Percentiles rank a stretch among this genome's conserved stretches.
Evolutionary conservation across 2,888 invertebrate species (phyloP).

Genomic region (Epistrophe eligans): DNA sequence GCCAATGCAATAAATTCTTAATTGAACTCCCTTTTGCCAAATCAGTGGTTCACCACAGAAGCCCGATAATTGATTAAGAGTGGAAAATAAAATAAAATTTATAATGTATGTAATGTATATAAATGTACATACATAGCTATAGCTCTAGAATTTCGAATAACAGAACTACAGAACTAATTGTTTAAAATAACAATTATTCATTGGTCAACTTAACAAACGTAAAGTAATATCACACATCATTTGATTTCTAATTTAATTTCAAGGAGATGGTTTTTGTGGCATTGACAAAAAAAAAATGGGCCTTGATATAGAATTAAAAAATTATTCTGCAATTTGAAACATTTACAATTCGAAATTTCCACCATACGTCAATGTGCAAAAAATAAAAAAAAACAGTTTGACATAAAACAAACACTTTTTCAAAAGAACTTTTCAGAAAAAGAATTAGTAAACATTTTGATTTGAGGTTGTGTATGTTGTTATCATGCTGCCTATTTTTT

Average conservation of each 20-base stretch:
- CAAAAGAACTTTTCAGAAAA: too few relatives aligned
- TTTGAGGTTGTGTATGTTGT: too few relatives aligned
- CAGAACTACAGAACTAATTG: neutral
- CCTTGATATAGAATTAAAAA: neutral
- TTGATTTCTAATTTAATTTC: neutral
- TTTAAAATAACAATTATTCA: neutral
- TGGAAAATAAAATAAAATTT: constrained; percentile 1
- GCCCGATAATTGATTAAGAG: neutral
- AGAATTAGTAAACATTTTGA: too few relatives aligned
- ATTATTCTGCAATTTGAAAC: neutral
- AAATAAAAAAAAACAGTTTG: too few relatives aligned
- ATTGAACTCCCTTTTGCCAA: constrained; percentile 9
- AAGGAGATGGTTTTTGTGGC: neutral
- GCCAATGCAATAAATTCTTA: constrained; percentile 3
- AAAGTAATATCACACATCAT: constrained; percentile 7
- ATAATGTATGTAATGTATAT: neutral
- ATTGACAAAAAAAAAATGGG: neutral
- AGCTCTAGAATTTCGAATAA: neutral
- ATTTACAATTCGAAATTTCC: neutral
- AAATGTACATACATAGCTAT: neutral
- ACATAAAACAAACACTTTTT: too few relatives aligned
- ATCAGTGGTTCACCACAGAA: constrained; percentile 12
- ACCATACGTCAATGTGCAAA: too few relatives aligned
- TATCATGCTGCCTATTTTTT: too few relatives aligned
- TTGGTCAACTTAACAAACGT: neutral